Evolutionary conservation across 2,797 vertebrate species (phyloP), one percentile per base, ranked within the genome.

Genomic region (Manis javanica): DNA sequence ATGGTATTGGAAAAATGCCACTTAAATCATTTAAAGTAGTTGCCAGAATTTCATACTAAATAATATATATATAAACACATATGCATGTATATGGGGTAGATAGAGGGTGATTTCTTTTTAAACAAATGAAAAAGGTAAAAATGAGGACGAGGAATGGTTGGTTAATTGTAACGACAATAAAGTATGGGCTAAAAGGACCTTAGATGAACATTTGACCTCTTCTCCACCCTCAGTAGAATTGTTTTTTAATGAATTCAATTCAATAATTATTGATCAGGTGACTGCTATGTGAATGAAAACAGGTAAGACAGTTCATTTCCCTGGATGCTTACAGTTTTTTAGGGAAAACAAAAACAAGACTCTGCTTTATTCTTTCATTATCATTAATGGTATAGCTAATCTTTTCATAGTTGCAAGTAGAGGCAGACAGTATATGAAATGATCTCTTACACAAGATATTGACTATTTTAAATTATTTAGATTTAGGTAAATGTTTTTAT

Each of bases 171-270:
- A 18, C 39, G 21, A 87, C 15, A 92, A 59, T 90, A 88, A 85
- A 85, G 81, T 75, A 55, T 64, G 29, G 7, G 9, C 83, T 86
- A 63, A 51, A 96, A 69, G 24, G 71, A 75, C 15, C 21, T 82
- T 37, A 18, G 63, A 82, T 89, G 23, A 87, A 75, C 51, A 91
- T 53, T 92, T 93, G 86, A 34, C 14, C 4, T 93, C 31, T 84
- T 81, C 7, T 68, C 46, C 34, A 74, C 37, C 29, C 46, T 74
- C 34, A 42, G 29, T 87, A 72, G 34, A 95, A 72, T 66, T 91
- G 5, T 72, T 53, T 89, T 96, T 90, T 96, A 92, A 87, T 72
- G 53, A 92, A 90, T 75, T 95, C n/a, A 97, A 7, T 77, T 95
- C 39, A 77, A 2, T 91, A 69, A 42, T 86, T 83, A 75, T 66